phyloP scores from a whole-genome alignment of 2,797 vertebrate species.

The Esox masquinongy region DNA sequence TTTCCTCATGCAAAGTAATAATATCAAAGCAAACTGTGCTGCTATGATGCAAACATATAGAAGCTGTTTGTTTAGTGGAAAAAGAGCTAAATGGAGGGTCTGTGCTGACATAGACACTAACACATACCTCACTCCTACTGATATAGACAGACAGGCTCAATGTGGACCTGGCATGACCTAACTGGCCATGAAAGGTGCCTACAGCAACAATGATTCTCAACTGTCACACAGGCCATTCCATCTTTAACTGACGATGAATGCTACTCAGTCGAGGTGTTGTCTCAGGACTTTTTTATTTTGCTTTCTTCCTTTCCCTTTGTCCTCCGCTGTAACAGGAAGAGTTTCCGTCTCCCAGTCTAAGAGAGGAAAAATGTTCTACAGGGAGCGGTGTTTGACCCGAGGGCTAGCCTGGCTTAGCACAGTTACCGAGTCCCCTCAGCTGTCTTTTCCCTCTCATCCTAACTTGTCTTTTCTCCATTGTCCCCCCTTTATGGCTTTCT shows the following conservation, averaged over 20 bases:
- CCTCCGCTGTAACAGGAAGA: not conserved
- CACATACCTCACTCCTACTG: constrained; percentile 64
- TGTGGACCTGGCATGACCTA: not conserved
- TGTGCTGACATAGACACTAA: constrained; percentile 67
- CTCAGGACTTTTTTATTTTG: not conserved
- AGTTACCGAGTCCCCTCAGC: constrained; percentile 31
- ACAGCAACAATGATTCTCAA: not conserved
- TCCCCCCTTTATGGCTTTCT: not conserved
- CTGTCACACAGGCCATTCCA: not conserved
- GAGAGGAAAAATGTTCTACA: constrained; percentile 71
- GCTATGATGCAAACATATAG: constrained; percentile 43
- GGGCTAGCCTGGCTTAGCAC: constrained; percentile 72
- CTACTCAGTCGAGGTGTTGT: not conserved
- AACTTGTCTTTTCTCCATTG: not conserved
- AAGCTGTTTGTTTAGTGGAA: constrained; percentile 39
- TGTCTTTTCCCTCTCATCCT: not conserved
- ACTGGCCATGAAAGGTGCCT: not conserved
- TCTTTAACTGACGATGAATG: not conserved
- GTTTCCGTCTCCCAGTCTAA: constrained; percentile 63
- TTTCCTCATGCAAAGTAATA: constrained; percentile 5
- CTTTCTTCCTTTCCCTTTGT: not conserved
- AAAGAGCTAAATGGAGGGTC: constrained; percentile 68
- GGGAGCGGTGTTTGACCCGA: constrained; percentile 62
- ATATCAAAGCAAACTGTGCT: constrained; percentile 11
- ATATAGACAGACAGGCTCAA: constrained; percentile 62